Evolutionary conservation across 2,797 vertebrate genomes (phyloP).

Genomic region (Oceanodroma leucorhoa): DNA sequence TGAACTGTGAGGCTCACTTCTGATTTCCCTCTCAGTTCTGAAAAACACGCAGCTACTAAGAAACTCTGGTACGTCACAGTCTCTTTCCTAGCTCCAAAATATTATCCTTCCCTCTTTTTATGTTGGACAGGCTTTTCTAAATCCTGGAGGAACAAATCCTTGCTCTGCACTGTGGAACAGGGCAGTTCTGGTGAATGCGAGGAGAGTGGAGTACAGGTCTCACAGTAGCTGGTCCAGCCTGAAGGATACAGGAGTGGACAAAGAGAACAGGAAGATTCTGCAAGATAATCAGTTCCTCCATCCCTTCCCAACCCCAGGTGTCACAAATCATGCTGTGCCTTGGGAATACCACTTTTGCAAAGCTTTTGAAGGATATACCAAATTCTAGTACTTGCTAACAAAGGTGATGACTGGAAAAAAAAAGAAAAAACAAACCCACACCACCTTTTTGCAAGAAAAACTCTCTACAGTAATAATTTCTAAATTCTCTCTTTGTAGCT

Average conservation of each 20-base stretch:
- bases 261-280: background rate
- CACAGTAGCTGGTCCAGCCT: background rate
- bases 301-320: background rate
- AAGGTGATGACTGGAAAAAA: background rate
- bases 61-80: background rate
- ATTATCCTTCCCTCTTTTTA: background rate
- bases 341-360: background rate
- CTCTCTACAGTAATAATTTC: background rate
- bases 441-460: background rate
- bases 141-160: background rate
- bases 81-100: background rate
- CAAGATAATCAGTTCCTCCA: background rate
- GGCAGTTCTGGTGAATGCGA: background rate
- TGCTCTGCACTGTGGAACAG: background rate
- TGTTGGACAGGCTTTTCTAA: background rate
- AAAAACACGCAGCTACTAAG: background rate
- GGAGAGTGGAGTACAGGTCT: background rate
- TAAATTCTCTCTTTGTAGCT: background rate
- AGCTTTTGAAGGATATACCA: background rate
- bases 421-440: background rate
- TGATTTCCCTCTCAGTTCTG: background rate
- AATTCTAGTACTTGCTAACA: background rate
- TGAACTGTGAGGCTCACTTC: rapidly evolving
- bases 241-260: background rate
- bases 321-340: background rate